Base-by-base conservation (phyloP, 2,888 invertebrate species). In the Dendrolimus pini region DNA sequence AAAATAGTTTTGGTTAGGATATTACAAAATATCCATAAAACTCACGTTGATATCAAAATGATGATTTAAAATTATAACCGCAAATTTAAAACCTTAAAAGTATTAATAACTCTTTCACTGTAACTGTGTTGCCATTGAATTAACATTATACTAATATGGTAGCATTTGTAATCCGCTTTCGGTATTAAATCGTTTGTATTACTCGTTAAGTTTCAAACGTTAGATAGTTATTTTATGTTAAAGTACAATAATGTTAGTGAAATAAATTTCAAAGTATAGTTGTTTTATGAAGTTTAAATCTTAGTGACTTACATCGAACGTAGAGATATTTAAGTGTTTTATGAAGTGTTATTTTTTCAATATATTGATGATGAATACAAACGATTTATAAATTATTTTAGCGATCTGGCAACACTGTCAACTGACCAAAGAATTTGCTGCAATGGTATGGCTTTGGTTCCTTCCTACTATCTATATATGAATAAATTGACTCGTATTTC, bases 331-430 rank as follows among this genome's bases (percentile, higher is more conserved):
- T 67, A 58, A 47, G 41, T 56, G 53, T 62, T 64, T 67, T 59
- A 56, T 52, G 14, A 30, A 30, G 52, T 41, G 56, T 52, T 56
- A 9, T 47, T 30, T 56, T 52, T 30, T 30, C 30, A 30, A 6
- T 6, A 30, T 30, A 56, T 30, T 56, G 52, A 52, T 52, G 47
- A 47, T 47, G 47, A 47, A 47, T 47, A 47, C 47, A 47, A 47
- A 47, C 47, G 56, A 61, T 62, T 62, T 62, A 58, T 56, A 56
- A 53, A 53, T 58, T 61, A 65, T 69, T 30, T 30, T 30, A 30
- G 30, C 76, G 79, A 73, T 78, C 80, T 86, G 80, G 84, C 83
- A 87, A 85, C 85, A 84, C 80, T 82, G 79, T 76, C 74, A 74
- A 66, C 60, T 71, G 66, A 67, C 74, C 72, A 74, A 74, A 72